phyloP scores from a whole-genome alignment of 2,797 vertebrate genomes.

The Macrochelys suwanniensis region DNA sequence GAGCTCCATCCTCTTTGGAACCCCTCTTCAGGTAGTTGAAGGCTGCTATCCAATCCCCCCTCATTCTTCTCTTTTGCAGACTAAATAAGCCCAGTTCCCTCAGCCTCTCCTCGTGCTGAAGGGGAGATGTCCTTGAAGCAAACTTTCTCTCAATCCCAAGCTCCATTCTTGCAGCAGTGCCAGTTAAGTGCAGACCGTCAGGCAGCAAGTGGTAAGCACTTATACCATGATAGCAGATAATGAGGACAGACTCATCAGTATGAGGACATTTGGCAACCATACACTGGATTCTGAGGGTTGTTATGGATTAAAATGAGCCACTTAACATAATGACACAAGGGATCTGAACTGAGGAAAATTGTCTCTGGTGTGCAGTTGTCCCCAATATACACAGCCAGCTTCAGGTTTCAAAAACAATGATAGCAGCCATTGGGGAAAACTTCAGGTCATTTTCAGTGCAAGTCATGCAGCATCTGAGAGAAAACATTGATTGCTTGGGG shows the following conservation, averaged over 20 bases:
- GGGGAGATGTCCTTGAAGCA: neutral
- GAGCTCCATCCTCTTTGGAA: too few species aligned
- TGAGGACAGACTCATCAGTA: neutral
- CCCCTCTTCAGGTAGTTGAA: too few species aligned
- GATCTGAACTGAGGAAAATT: neutral
- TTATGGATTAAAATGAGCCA: neutral
- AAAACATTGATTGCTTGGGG: neutral
- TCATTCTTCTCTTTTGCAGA: too few species aligned
- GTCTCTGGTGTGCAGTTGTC: neutral
- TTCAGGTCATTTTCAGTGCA: neutral
- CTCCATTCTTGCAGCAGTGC: neutral
- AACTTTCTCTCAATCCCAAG: neutral
- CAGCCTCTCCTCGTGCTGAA: neutral
- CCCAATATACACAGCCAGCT: neutral
- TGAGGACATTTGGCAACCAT: neutral
- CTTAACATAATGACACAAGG: neutral
- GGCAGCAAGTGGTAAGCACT: neutral
- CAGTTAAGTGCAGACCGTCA: neutral
- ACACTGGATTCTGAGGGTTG: neutral
- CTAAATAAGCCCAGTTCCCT: too few species aligned
- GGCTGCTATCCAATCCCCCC: too few species aligned
- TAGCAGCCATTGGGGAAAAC: neutral
- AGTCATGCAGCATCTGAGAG: neutral
- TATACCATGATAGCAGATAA: neutral
- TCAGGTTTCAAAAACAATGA: neutral